phyloP scores from a whole-genome alignment of 2,888 invertebrate species.

The Unio delphinus region DNA sequence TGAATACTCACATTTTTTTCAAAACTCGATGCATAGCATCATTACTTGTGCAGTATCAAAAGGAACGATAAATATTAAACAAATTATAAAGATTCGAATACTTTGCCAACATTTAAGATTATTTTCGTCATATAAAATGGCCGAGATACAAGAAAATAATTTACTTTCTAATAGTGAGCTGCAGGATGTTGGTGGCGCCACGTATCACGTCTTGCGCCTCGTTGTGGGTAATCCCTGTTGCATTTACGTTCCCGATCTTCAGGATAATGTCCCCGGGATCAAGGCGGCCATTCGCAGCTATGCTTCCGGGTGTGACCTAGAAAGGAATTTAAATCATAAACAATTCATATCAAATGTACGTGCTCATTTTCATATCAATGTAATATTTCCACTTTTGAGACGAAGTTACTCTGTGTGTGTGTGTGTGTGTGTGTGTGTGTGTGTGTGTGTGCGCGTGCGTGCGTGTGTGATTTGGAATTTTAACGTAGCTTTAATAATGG shows the following conservation, averaged over 20 bases:
- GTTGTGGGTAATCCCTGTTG: conserved; percentile 59
- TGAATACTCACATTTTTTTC: no score
- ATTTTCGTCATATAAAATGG: no score
- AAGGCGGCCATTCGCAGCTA: conserved; percentile 56
- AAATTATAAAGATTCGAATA: neutral
- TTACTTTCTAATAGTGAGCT: conserved; percentile 66
- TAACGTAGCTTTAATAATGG: no score
- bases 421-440: no score
- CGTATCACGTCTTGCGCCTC: conserved; percentile 67
- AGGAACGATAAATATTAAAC: neutral
- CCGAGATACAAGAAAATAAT: conserved; percentile 8
- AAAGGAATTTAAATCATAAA: conserved; percentile 9
- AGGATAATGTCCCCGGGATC: conserved; percentile 63
- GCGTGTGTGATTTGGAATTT: no score
- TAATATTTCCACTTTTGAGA: no score
- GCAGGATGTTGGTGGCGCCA: conserved; percentile 63
- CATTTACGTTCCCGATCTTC: conserved; percentile 64
- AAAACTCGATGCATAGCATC: no score
- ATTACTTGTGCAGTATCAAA: neutral
- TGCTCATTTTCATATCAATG: no score
- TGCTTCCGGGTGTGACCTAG: conserved; percentile 69
- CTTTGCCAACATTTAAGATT: neutral
- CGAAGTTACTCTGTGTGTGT: no score
- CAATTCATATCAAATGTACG: no score
- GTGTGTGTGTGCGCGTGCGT: no score